Evolutionary conservation across 2,113 vertebrate genomes (phyloP).

Genomic region (Isichthys henryi): DNA sequence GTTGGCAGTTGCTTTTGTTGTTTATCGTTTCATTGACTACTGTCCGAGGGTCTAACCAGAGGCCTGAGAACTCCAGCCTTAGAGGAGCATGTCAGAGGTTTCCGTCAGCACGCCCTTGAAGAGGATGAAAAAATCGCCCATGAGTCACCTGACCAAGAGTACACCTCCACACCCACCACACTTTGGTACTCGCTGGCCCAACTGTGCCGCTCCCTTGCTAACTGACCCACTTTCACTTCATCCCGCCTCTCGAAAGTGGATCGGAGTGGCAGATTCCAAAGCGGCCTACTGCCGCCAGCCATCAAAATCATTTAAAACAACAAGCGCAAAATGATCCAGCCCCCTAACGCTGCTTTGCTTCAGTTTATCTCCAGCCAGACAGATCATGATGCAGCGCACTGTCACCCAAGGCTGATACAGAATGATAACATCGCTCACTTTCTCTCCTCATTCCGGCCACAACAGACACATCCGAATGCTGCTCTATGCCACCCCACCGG

Average conservation of each 20-base stretch:
- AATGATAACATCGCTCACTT: background rate
- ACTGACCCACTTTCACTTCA: background rate
- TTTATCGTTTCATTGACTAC: background rate
- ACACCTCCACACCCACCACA: background rate
- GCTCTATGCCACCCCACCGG: background rate
- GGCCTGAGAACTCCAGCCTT: background rate
- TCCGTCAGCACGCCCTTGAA: background rate
- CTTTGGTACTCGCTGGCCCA: background rate
- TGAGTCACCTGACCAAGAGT: background rate
- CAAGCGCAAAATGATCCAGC: background rate
- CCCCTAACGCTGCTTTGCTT: background rate
- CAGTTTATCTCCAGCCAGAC: background rate
- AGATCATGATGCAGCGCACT: background rate
- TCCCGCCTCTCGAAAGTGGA: background rate
- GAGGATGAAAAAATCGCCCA: background rate
- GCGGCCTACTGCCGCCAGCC: background rate
- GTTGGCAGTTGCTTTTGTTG: background rate
- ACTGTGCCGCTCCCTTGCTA: background rate
- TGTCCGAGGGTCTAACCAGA: constrained; percentile 33
- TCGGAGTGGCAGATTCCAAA: background rate
- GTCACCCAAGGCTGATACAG: background rate
- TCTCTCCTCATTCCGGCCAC: background rate
- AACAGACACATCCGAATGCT: background rate
- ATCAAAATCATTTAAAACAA: background rate
- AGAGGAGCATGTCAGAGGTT: background rate